Conservation (phyloP, 1,140 invertebrate species). For the Drosophila arizonae region DNA sequence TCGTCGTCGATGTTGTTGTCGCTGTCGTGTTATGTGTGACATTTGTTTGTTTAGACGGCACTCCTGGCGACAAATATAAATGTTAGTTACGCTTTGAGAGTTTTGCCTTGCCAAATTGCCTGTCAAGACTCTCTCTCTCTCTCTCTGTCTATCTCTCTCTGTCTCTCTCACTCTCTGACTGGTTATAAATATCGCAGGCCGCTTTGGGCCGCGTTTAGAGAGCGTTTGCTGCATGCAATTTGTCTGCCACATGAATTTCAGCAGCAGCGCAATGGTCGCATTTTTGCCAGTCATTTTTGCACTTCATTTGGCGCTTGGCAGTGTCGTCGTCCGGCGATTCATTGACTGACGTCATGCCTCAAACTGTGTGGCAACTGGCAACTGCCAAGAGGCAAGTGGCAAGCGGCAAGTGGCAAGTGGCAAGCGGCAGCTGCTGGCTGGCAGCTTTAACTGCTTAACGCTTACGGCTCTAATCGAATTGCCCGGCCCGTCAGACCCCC, state of each 20-base stretch:
- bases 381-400: conserved; percentile 24
- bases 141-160: conserved; percentile 17
- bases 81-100: conserved; percentile 64
- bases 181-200: conserved; percentile 56
- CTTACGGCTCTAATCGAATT: conserved; percentile 73
- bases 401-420: conserved; percentile 20
- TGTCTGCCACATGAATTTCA: conserved; percentile 47
- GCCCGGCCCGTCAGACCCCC: conserved; percentile 42
- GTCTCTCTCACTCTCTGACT: conserved; percentile 20
- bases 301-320: conserved; percentile 48
- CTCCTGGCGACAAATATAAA: conserved; percentile 66
- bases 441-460: conserved; percentile 65
- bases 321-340: conserved; percentile 42
- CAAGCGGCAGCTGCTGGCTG: neutral
- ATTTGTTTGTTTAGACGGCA: conserved; percentile 66
- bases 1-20: conserved; percentile 19
- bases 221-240: conserved; percentile 47
- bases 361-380: conserved; percentile 32
- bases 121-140: conserved; percentile 47
- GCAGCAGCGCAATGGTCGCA: conserved; percentile 26
- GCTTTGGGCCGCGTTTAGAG: neutral
- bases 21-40: conserved; percentile 60
- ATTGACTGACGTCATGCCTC: conserved; percentile 50
- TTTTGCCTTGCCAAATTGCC: conserved; percentile 63
- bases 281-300: conserved; percentile 54